Conservation (phyloP, 1,140 invertebrate genomes). For the Triops longicaudatus region DNA sequence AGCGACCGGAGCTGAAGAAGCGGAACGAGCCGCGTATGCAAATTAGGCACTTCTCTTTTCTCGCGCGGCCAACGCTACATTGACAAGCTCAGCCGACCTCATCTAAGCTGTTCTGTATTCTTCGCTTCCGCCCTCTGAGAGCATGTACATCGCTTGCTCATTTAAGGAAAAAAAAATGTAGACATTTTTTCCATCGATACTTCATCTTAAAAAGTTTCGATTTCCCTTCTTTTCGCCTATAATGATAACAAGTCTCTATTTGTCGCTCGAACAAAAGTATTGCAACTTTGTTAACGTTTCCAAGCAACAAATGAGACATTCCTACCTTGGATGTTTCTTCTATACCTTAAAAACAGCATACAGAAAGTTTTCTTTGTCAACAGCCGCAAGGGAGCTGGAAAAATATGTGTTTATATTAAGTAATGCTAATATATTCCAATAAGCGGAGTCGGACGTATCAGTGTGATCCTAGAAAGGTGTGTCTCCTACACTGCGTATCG, state of each 20-base stretch:
- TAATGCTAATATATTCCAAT: too few species aligned
- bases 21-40: slow-evolving; percentile 1
- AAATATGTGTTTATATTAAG: neutral
- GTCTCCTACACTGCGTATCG: too few species aligned
- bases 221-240: neutral
- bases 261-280: neutral
- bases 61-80: neutral
- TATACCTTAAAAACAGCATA: neutral
- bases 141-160: neutral
- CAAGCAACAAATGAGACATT: neutral
- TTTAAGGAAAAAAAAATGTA: neutral
- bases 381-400: neutral
- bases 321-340: neutral
- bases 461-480: too few species aligned
- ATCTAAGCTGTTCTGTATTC: neutral
- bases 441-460: too few species aligned
- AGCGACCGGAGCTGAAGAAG: neutral
- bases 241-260: neutral
- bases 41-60: neutral
- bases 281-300: neutral
- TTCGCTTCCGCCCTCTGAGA: neutral
- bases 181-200: neutral
- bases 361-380: neutral
- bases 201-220: neutral
- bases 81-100: slow-evolving; percentile 4